These are phyloP conservation scores for Guaruba guarouba DNA, from an alignment of 2,113 vertebrate species.

Conservation along the genomic window DNA sequence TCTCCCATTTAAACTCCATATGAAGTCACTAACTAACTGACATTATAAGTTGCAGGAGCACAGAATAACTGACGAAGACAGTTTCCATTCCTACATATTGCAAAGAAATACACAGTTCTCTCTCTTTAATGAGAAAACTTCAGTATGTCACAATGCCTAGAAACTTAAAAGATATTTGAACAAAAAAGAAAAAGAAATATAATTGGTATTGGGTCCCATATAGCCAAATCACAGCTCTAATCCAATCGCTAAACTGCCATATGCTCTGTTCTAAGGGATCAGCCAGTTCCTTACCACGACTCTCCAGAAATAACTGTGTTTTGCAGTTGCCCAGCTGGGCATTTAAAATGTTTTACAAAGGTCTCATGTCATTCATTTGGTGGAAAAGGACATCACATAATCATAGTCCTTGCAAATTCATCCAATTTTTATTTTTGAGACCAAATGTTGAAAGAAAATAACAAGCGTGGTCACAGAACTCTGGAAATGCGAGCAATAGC, in stretches of 20 bases:
- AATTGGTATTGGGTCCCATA: background rate
- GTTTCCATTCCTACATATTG: background rate
- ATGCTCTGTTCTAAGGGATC: slow-evolving; percentile 43
- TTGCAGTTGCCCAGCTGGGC: slow-evolving; percentile 48
- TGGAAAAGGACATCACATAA: background rate
- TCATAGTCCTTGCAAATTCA: background rate
- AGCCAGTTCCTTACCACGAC: slow-evolving; percentile 23
- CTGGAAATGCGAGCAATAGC: background rate
- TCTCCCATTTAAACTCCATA: background rate
- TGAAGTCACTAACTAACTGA: background rate
- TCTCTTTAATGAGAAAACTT: background rate
- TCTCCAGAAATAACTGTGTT: slow-evolving; percentile 45
- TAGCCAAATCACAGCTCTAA: background rate
- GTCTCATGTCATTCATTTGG: background rate
- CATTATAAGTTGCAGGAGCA: background rate
- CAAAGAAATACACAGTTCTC: background rate
- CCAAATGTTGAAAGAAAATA: background rate
- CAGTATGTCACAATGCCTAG: background rate
- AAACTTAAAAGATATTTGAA: background rate
- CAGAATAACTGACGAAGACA: background rate
- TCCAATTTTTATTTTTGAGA: background rate
- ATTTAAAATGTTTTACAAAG: background rate
- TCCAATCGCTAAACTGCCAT: slow-evolving; percentile 36
- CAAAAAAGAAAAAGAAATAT: background rate
- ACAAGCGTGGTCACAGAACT: background rate